Evolutionary conservation across 2,113 vertebrate genomes (phyloP), one percentile per base, ranked within the genome.

Genomic region (Hypomesus transpacificus): DNA sequence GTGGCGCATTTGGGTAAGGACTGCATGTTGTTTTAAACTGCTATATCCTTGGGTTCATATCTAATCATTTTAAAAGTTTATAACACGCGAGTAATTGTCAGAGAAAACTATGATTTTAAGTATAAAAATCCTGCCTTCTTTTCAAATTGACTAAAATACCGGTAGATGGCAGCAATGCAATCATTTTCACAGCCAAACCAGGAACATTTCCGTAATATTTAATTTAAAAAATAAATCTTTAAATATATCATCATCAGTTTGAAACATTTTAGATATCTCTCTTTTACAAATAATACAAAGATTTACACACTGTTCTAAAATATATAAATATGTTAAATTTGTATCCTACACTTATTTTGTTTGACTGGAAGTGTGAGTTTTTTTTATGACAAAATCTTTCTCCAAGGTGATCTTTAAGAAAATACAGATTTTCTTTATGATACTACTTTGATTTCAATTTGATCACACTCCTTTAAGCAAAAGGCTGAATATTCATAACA

Each of bases 181-280:
- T 1, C 56, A 20, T 21, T 28, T 53, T 53, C 26, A 62, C 7
- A 66, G 53, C 53, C 51, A 68, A 46, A 21, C 52, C 14, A 2
- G 8, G 34, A 50, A 73, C 14, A 69, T 84, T 85, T 88, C 77
- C 74, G 75, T 65, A 82, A 80, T 79, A 76, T 90, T 91, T 91
- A 88, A 87, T 91, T 86, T 85, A 14, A 88, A 91, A 91, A 91
- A 90, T 88, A 90, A 82, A 89, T 83, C 78, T 87, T 82, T 82
- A 72, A 76, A 83, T 82, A 86, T 85, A 73, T 84, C 77, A 75
- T 81, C 77, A 78, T 69, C 81, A 66, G 70, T 67, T 78, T 77
- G 71, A 68, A 82, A 84, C 68, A 82, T 75, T 39, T 60, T 71
- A 54, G 74, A 86, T 58, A 70, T 59, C 21, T 82, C 80, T 78